These are phyloP conservation scores for Bombycilla garrulus DNA, from an alignment of 2,113 vertebrate species.

Conservation along the genomic window DNA sequence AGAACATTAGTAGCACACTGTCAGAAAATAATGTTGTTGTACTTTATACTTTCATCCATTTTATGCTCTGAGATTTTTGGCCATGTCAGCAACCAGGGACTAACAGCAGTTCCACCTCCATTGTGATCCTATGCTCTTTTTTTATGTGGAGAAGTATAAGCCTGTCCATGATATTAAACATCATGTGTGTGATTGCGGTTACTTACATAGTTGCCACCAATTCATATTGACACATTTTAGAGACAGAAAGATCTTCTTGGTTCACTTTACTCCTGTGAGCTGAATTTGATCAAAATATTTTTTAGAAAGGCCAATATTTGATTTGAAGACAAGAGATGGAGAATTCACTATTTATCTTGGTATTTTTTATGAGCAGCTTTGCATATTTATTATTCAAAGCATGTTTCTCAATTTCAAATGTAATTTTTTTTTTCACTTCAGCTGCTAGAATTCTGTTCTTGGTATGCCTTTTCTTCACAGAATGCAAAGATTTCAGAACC, in stretches of 20 bases:
- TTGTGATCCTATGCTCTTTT: neutral
- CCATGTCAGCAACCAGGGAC: neutral
- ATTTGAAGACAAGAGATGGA: neutral
- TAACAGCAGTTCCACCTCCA: neutral
- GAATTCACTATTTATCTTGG: neutral
- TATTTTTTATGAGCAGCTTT: neutral
- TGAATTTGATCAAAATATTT: neutral
- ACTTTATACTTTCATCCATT: neutral
- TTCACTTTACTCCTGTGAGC: neutral
- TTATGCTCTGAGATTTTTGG: neutral
- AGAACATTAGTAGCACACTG: neutral
- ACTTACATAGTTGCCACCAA: neutral
- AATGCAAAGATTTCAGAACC: neutral
- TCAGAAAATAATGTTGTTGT: neutral
- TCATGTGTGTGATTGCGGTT: neutral
- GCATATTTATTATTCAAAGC: neutral
- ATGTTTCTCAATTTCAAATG: neutral
- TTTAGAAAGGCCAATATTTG: neutral
- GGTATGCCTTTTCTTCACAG: neutral
- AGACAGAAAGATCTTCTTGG: neutral
- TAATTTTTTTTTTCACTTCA: neutral
- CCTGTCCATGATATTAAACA: neutral
- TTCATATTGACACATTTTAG: neutral
- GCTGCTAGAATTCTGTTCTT: neutral
- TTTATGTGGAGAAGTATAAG: neutral